Evolutionary conservation across 2,113 vertebrate genomes (phyloP).

Genomic region (Catharus fuscescens): DNA sequence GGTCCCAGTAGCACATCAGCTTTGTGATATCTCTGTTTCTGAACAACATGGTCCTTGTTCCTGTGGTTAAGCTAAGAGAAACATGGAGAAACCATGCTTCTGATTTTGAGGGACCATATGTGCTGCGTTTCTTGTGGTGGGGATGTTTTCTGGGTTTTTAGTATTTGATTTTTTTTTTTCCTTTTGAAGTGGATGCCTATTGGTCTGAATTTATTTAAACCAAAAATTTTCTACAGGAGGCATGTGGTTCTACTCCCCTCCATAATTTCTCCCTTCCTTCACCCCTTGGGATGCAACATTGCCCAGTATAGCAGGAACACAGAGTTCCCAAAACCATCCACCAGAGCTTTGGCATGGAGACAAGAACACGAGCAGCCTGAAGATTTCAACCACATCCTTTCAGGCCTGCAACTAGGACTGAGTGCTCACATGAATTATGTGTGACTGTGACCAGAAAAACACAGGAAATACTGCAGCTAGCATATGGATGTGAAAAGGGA

Average conservation of each 20-base stretch:
- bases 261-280: slow-evolving; percentile 27
- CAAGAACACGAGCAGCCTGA: slow-evolving; percentile 53
- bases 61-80: background rate
- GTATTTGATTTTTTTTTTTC: background rate
- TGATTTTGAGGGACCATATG: background rate
- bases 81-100: background rate
- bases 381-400: slow-evolving; percentile 65
- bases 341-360: slow-evolving; percentile 60
- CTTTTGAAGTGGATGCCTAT: background rate
- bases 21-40: background rate
- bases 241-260: background rate
- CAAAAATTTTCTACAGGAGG: background rate
- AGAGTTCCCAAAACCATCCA: slow-evolving; percentile 56
- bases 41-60: background rate
- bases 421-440: background rate
- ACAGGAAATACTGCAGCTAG: slow-evolving; percentile 51
- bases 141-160: background rate
- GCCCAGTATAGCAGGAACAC: slow-evolving; percentile 54
- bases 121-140: background rate
- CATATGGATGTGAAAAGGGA: slow-evolving; percentile 10
- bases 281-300: slow-evolving; percentile 16
- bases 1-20: background rate
- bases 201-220: background rate
- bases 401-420: background rate
- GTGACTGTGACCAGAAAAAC: slow-evolving; percentile 43